Evolutionary conservation across 1,140 invertebrate species (phyloP), one percentile per base, ranked within the genome.

Genomic region (Drosophila nannoptera): DNA sequence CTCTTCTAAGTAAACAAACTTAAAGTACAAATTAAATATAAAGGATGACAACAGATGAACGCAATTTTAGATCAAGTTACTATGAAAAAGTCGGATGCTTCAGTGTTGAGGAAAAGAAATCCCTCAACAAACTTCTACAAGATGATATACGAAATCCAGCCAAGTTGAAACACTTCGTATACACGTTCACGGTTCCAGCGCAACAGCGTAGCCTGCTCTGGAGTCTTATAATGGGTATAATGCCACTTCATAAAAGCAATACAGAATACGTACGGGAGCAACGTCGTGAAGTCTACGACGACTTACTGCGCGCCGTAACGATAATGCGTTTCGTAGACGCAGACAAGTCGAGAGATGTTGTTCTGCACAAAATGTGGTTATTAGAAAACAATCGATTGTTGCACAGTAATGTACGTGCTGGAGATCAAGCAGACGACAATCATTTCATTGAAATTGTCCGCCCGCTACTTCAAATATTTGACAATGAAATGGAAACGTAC

Each of bases 71-170:
- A 33, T 96, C 95, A 0, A 94, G 95, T 14, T 98, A 97, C 84
- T 97, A 97, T 82, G 92, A 92, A 82, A 92, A 93, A 92, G 95
- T 97, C 45, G 96, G 96, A 54, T 97, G 95, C 90, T 93, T 94
- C 55, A 95, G 95, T 73, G 96, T 97, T 0, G 96, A 97, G 90
- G 96, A 98, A 88, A 97, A 97, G 89, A 96, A 96, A 90, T 96
- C 96, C 0, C 89, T 98, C n/a, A 96, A 98, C 91, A 96, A 96
- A 87, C 90, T 98, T 5, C 90, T 97, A 61, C 96, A 96, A 87
- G 96, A 97, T 71, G 94, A 94, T 87, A 94, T 95, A 9, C 92
- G 96, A 76, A 95, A 97, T 87, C 92, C 92, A 78, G 92, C 92
- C 5, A 97, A 97, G 89, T 87, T 98, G 16, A 94, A 93, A 81